Conservation (phyloP, 2,113 vertebrate species). For the Silurus glanis region DNA sequence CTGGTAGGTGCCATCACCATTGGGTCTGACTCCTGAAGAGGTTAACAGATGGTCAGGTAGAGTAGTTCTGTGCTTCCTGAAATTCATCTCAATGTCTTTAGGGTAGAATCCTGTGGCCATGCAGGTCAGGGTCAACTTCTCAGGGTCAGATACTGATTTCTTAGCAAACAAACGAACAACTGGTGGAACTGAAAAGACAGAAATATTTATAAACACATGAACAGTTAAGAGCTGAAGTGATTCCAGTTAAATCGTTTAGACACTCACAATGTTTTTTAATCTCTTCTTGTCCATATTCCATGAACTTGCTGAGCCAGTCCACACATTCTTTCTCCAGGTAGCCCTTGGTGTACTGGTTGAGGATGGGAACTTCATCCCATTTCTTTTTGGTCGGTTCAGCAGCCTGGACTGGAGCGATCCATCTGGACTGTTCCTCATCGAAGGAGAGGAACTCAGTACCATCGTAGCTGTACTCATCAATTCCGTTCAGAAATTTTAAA, state of each 20-base stretch:
- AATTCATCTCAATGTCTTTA: neutral
- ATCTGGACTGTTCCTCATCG: constrained; percentile 33
- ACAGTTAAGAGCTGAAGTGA: too few species aligned
- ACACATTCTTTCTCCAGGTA: too few species aligned
- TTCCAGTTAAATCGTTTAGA: too few species aligned
- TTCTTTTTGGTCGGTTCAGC: constrained; percentile 47
- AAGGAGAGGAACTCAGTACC: constrained; percentile 53
- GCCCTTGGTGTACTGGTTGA: constrained; percentile 54
- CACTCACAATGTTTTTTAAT: neutral
- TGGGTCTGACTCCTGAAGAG: constrained; percentile 35
- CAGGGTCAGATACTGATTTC: neutral
- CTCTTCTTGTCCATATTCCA: neutral
- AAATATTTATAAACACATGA: too few species aligned
- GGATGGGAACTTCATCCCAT: constrained; percentile 47
- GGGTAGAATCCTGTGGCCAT: constrained; percentile 45
- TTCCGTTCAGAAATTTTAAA: neutral
- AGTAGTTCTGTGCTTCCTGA: constrained; percentile 5
- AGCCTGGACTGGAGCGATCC: constrained; percentile 40
- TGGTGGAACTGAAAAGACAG: constrained; percentile 30
- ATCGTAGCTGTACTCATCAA: constrained; percentile 55
- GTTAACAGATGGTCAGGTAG: neutral
- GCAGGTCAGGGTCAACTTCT: constrained; percentile 27
- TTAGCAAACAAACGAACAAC: constrained; percentile 5
- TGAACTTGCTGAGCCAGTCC: constrained; percentile 22
- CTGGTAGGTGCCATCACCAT: constrained; percentile 39